Conservation (phyloP, 2,888 invertebrate genomes). For the Cataglyphis livida region DNA sequence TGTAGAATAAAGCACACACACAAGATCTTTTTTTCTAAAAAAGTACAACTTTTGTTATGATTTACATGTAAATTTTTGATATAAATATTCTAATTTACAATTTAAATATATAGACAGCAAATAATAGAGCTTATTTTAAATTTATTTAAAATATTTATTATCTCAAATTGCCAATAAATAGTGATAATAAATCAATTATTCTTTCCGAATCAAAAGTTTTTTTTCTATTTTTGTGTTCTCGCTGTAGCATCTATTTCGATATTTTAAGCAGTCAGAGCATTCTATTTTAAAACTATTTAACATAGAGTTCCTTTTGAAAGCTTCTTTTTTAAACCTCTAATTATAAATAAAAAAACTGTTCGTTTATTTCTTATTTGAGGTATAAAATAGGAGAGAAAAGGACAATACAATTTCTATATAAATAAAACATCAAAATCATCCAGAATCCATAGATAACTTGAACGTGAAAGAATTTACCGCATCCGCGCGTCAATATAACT, state of each 20-base stretch:
- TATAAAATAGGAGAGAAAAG: not conserved
- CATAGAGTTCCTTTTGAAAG: not conserved
- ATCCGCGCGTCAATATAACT: not conserved
- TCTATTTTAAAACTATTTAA: not conserved
- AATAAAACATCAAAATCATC: not conserved
- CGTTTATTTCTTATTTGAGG: not conserved
- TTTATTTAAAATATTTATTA: not conserved
- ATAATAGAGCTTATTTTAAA: not conserved
- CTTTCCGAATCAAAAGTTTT: not conserved
- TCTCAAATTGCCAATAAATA: not conserved
- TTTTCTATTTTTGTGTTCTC: not conserved
- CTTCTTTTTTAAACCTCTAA: no score
- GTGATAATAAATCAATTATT: not conserved
- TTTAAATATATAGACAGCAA: not conserved
- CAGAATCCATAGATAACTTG: not conserved
- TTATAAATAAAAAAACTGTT: not conserved
- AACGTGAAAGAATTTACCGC: not conserved
- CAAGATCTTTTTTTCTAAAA: constrained; percentile 5
- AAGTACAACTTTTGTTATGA: not conserved
- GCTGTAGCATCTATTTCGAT: not conserved
- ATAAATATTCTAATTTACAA: not conserved
- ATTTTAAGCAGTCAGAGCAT: not conserved
- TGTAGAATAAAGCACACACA: not conserved
- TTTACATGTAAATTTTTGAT: not conserved
- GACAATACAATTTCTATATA: not conserved